Base-by-base conservation (phyloP, 2,113 vertebrate species). In the Burhinus oedicnemus region DNA sequence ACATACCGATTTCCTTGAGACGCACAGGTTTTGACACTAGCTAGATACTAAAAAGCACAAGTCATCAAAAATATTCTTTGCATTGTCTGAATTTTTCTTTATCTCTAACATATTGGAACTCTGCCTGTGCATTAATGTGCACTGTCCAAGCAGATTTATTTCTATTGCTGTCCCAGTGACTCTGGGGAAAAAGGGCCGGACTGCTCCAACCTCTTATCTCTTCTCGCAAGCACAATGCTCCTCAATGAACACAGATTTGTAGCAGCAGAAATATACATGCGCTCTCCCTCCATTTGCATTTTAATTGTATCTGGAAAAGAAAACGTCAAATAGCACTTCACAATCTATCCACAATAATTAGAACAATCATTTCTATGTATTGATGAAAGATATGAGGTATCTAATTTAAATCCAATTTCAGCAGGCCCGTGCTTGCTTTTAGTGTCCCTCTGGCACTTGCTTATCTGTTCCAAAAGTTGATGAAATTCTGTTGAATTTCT, bases 1-100 rank as follows among this genome's bases (percentile, higher is more conserved):
- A 74, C 1, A 0, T 8, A 19, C 26, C 1, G 6, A 13, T 22
- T 42, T n/a, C 45, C 32, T 81, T 6, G 4, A 57, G 10, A 26
- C 1, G 2, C 10, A 15, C 15, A n/a, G 32, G 44, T 42, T 80
- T 68, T 60, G 55, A 40, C 54, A 57, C 34, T 42, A 60, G 42
- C 19, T n/a, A 58, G 30, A 32, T 15, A 45, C 57, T 65, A 91
- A 89, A 76, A 42, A n/a, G 8, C 38, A 40, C 9, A 5, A 70
- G 18, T 30, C 11, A 40, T 65, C n/a, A 77, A 42, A 49, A 60
- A 21, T 8, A 44, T 9, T 45, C 20, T 65, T 71, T 61, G 29
- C 27, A 26, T 21, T 62, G 23, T 88, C 27, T 58, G 75, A 44
- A 12, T 38, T 84, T 40, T 65, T 36, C 54, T n/a, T 74, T 4